Percentiles rank a stretch among this genome's conserved stretches.
These are phyloP conservation scores for Alentia gelatinosa DNA, from an alignment of 2,888 invertebrate species.

Conservation along the genomic window DNA sequence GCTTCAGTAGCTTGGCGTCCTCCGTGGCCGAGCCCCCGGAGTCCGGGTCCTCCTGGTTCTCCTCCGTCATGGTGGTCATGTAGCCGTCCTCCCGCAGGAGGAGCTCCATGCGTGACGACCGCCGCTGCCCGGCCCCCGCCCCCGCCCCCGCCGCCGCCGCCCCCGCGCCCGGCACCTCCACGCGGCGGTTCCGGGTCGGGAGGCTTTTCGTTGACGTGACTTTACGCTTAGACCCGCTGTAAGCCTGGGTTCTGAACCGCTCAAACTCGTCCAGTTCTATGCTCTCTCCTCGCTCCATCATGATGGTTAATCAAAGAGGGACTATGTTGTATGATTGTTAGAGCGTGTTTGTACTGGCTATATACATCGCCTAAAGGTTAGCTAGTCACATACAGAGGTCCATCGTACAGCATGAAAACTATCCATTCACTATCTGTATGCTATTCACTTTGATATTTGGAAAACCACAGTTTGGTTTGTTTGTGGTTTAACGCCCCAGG, in stretches of 20 bases:
- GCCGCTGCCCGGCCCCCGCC: neutral
- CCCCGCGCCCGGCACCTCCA: neutral
- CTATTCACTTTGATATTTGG: no score
- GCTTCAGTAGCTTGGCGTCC: conserved; percentile 19
- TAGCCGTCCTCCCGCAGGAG: conserved; percentile 19
- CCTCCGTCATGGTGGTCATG: conserved; percentile 17
- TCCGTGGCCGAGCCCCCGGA: conserved; percentile 23
- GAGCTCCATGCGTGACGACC: conserved; percentile 27
- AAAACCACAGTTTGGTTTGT: no score
- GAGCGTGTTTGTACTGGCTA: no score
- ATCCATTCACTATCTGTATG: no score
- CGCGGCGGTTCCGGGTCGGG: neutral
- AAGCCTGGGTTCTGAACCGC: conserved; percentile 61
- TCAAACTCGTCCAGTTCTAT: conserved; percentile 64
- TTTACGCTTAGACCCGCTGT: conserved; percentile 42
- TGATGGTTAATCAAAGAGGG: neutral
- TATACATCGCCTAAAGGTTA: no score
- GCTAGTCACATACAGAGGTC: no score
- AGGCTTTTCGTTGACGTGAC: conserved; percentile 19
- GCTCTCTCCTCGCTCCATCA: conserved; percentile 53
- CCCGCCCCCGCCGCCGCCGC: neutral
- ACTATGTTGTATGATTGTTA: no score
- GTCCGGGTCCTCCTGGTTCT: neutral
- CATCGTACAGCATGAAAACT: no score
- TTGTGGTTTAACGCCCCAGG: no score